Conservation (phyloP, 2,888 invertebrate species). For the Drosophila bunnanda region DNA sequence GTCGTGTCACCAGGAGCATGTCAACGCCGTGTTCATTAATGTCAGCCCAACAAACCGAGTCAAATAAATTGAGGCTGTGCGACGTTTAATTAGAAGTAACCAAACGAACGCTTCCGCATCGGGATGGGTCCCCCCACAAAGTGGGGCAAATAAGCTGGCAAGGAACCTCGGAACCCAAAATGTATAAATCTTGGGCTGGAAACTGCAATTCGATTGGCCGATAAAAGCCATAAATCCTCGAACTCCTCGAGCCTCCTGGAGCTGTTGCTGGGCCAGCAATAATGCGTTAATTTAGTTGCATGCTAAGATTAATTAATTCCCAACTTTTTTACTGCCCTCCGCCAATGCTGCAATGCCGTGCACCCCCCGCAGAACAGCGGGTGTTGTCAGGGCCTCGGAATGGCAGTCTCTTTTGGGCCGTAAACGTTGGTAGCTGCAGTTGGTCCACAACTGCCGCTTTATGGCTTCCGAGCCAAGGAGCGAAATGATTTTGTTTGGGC, state of each 20-base stretch:
- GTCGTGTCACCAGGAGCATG: constrained; percentile 63
- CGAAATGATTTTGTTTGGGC: constrained; percentile 56
- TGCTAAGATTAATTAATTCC: constrained; percentile 80
- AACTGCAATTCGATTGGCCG: constrained; percentile 74
- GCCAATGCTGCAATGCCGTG: background rate
- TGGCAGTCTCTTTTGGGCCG: constrained; percentile 50
- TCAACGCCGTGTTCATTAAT: constrained; percentile 77
- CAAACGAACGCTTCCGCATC: constrained; percentile 64
- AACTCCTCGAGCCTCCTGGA: constrained; percentile 34
- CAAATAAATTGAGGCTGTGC: constrained; percentile 70
- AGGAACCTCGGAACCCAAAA: constrained; percentile 44
- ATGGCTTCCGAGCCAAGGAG: constrained; percentile 32
- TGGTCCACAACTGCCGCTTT: constrained; percentile 55
- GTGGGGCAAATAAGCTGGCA: constrained; percentile 31
- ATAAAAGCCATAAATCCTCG: constrained; percentile 74
- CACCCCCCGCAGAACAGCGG: constrained; percentile 57
- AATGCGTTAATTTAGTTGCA: constrained; percentile 82
- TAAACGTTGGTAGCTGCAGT: constrained; percentile 40
- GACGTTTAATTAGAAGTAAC: constrained; percentile 69
- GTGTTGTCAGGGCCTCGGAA: constrained; percentile 72
- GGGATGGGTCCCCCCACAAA: constrained; percentile 12
- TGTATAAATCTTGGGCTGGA: constrained; percentile 68
- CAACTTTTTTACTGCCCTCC: constrained; percentile 69
- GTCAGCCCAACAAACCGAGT: constrained; percentile 69
- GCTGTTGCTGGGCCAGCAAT: constrained; percentile 62